phyloP scores from a whole-genome alignment of 2,888 invertebrate species.

The Carcina quercana region DNA sequence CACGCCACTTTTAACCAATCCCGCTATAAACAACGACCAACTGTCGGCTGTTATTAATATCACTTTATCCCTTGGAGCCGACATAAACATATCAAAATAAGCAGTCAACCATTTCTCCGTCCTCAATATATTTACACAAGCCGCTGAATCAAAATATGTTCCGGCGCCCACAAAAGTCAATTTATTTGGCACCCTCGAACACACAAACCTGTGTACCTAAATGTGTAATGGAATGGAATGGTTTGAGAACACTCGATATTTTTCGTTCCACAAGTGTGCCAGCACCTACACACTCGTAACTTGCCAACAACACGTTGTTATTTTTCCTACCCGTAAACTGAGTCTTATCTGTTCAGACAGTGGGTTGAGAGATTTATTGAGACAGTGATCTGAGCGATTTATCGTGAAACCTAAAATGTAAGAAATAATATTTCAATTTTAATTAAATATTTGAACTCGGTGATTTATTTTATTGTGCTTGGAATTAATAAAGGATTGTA shows the following conservation, averaged over 20 bases:
- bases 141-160: slow-evolving; percentile 23
- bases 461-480: no score
- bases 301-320: no score
- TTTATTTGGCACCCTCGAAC: slow-evolving; percentile 25
- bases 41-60: background rate
- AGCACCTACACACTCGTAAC: no score
- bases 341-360: background rate
- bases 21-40: background rate
- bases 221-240: slow-evolving; percentile 25
- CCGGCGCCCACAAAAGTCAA: slow-evolving; percentile 27
- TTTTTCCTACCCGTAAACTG: no score
- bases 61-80: background rate
- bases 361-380: slow-evolving; percentile 2
- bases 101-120: slow-evolving; percentile 22
- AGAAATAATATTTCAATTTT: no score
- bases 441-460: no score
- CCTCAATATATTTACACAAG: slow-evolving; percentile 22
- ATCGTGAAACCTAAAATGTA: slow-evolving; percentile 4
- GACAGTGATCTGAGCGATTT: slow-evolving; percentile 5
- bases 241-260: slow-evolving; percentile 17
- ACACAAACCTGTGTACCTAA: slow-evolving; percentile 16
- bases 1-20: background rate
- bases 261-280: background rate
- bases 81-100: background rate
- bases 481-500: no score